Evolutionary conservation across 2,113 vertebrate genomes (phyloP).

Genomic region (Glareola pratincola): DNA sequence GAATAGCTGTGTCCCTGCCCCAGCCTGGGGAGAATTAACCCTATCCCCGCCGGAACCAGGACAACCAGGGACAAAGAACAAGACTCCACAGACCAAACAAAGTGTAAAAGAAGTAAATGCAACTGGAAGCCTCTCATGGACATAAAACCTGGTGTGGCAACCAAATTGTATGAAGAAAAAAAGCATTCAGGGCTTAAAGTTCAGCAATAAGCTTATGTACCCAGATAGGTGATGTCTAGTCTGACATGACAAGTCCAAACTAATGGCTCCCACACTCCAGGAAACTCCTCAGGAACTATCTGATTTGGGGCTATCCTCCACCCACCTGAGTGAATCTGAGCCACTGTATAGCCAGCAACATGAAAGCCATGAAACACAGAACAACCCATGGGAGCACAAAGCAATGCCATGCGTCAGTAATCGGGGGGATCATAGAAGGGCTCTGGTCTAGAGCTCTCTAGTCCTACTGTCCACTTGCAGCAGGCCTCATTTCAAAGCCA

Average conservation of each 20-base stretch:
- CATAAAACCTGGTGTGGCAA: background rate
- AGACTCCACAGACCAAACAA: background rate
- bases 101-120: background rate
- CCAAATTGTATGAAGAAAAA: background rate
- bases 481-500: background rate
- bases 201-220: background rate
- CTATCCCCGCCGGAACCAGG: too few relatives aligned
- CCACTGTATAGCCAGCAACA: background rate
- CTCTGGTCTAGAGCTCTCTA: background rate
- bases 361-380: background rate
- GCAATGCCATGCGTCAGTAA: accelerated
- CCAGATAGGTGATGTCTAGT: background rate
- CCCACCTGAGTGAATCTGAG: background rate
- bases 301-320: background rate
- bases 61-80: background rate
- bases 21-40: too few relatives aligned
- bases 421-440: background rate
- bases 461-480: background rate
- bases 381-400: background rate
- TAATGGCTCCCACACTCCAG: background rate
- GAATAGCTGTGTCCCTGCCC: too few relatives aligned
- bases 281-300: background rate
- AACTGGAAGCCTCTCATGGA: background rate
- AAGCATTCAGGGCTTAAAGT: background rate
- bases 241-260: background rate